A percentile compares a stretch with the other conserved stretches of the same genome.
These are phyloP conservation scores for Turritopsis dohrnii DNA, from an alignment of 30 jellyfish, hydroid and myxozoan genomes.

Conservation along the genomic window DNA sequence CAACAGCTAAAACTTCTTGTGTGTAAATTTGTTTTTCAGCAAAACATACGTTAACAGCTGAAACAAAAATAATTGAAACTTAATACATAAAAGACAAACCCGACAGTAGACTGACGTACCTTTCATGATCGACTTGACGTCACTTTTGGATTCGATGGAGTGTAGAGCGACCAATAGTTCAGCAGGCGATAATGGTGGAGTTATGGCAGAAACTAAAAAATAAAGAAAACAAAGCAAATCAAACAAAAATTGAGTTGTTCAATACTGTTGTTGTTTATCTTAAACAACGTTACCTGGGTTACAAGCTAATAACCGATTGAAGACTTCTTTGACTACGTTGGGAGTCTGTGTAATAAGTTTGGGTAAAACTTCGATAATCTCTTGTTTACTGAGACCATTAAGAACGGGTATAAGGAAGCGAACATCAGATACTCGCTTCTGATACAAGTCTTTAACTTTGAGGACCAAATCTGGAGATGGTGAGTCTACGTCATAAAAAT, in stretches of 20 bases:
- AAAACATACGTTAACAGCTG: conserved; percentile 90
- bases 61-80: conserved; percentile 18
- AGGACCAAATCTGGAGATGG: conserved; percentile 93
- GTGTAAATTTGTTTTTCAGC: conserved; percentile 88
- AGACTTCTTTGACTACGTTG: conserved; percentile 97
- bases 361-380: conserved; percentile 81
- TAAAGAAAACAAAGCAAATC: no score
- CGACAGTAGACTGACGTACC: no score
- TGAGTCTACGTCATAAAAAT: conserved; percentile 41
- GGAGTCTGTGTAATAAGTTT: conserved; percentile 90
- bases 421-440: conserved; percentile 95
- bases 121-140: conserved; percentile 92
- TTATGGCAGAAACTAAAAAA: conserved; percentile 43
- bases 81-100: no score
- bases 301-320: conserved; percentile 84
- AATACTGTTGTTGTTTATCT: no score
- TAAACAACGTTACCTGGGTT: conserved; percentile 88
- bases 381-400: conserved; percentile 82
- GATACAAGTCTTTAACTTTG: conserved; percentile 88
- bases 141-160: conserved; percentile 79
- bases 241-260: no score
- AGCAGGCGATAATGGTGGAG: conserved; percentile 86
- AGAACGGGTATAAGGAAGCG: conserved; percentile 95
- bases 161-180: conserved; percentile 92
- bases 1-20: conserved; percentile 96